A percentile compares a stretch with the other conserved stretches of the same genome.
Evolutionary conservation across 2,888 invertebrate genomes (phyloP).

Genomic region (Hoplodrina ambigua): DNA sequence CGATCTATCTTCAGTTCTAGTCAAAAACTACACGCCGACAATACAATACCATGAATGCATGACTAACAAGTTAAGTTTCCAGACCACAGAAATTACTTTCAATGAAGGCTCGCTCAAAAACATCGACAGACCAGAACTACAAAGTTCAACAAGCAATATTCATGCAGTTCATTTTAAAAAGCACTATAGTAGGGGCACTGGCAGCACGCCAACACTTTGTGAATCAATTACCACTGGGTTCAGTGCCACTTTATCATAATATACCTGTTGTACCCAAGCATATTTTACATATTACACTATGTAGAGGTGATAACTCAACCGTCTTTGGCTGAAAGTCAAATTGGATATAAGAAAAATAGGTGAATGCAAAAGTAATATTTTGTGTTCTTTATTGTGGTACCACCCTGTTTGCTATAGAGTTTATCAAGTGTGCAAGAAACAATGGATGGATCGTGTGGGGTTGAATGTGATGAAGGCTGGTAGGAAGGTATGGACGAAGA

Average conservation of each 20-base stretch:
- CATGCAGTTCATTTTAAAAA: conserved; percentile 25
- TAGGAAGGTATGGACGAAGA: too few species aligned
- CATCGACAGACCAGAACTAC: background rate
- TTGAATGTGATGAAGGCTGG: too few species aligned
- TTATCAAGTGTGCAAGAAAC: background rate
- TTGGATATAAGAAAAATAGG: conserved; percentile 12
- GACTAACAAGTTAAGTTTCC: too few species aligned
- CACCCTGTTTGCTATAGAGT: background rate
- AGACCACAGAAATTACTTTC: background rate
- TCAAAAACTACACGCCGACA: background rate
- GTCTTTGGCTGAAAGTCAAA: conserved; percentile 14
- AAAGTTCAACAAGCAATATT: conserved; percentile 15
- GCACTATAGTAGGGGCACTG: conserved; percentile 60
- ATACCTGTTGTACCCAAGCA: conserved; percentile 67
- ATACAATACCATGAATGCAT: too few species aligned
- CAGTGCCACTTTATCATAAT: conserved; percentile 76
- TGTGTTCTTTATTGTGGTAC: background rate
- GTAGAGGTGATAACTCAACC: conserved; percentile 18
- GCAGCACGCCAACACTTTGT: conserved; percentile 68
- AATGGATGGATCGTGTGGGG: too few species aligned
- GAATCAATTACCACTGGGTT: conserved; percentile 73
- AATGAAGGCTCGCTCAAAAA: too few species aligned
- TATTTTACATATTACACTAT: conserved; percentile 24
- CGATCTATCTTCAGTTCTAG: too few species aligned
- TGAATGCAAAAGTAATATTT: conserved; percentile 1